Conservation (phyloP, 2,797 vertebrate genomes). For the Muscicapa striata region DNA sequence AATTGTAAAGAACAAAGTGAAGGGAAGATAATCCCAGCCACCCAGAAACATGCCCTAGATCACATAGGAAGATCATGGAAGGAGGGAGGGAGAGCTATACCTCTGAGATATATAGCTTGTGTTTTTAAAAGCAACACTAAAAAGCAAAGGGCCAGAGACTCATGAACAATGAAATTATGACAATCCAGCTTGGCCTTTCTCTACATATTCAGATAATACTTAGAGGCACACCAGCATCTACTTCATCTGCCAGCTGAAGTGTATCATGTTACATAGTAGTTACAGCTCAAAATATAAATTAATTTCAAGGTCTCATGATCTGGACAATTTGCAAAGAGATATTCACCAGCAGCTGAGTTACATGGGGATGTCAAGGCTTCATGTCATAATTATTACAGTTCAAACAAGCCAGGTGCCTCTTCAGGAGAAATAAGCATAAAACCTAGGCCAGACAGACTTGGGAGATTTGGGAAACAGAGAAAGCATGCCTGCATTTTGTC, state of each 20-base stretch:
- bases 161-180: background rate
- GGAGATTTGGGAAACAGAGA: background rate
- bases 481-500: background rate
- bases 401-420: background rate
- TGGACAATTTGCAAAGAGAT: constrained; percentile 21
- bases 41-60: background rate
- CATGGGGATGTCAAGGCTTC: background rate
- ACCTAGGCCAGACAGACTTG: background rate
- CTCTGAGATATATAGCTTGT: background rate
- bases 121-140: background rate
- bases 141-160: background rate
- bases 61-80: background rate
- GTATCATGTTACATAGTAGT: background rate
- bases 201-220: background rate
- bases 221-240: background rate
- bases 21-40: background rate
- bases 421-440: background rate
- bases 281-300: constrained; percentile 21
- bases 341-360: background rate
- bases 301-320: constrained; percentile 18
- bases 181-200: background rate
- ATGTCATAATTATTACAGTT: background rate
- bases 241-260: constrained; percentile 23
- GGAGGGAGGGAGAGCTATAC: background rate
- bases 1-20: background rate